Base-by-base conservation (phyloP, 92 coral and sea anemone genomes). In the Umimayanthus chanpuru region DNA sequence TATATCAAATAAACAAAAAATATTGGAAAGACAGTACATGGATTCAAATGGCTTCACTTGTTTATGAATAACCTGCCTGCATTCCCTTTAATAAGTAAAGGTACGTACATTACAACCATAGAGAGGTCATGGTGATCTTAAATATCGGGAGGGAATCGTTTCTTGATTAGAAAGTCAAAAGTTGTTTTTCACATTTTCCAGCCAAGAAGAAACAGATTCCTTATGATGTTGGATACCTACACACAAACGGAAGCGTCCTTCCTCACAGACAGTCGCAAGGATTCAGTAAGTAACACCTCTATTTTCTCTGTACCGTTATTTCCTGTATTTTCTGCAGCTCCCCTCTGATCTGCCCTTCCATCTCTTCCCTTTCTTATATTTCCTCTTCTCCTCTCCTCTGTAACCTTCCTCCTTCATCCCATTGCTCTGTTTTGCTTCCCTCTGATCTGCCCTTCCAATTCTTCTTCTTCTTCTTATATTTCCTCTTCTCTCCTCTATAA, bases 211-310 rank as follows among this genome's bases (percentile, higher is more conserved):
- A 14, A 53, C 29, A 83, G 64, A 70, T 83, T 41, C 21, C n/a
- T 70, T 20, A 83, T 83, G 87, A 83, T 83, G 87, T 29, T 83
- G 23, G 87, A 83, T 18, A 68, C 77, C 1, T 83, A 83, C 78
- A 83, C 87, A 8, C 78, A 83, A 74, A 83, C 87, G n/a, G 87
- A 83, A 21, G 78, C 78, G 66, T 83, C 87, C 39, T 83, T 83
- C 30, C 65, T 83, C 36, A 67, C 77, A 47, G 87, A 83, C 78
- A 68, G 77, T 70, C 77, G 66, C 44, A 68, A 67, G 67, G 87
- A 83, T 26, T 67, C 87, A 2, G 87, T 83, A 83, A 14, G 87
- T 83, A 39, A 36, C 38, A 36, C 50, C 26, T 23, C 15, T 61
- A 21, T 72, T 29, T 32, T 4, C 75, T 18, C 38, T 11, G n/a